Evolutionary conservation across 2,797 vertebrate genomes (phyloP).

Genomic region (Thalassophryne amazonica): DNA sequence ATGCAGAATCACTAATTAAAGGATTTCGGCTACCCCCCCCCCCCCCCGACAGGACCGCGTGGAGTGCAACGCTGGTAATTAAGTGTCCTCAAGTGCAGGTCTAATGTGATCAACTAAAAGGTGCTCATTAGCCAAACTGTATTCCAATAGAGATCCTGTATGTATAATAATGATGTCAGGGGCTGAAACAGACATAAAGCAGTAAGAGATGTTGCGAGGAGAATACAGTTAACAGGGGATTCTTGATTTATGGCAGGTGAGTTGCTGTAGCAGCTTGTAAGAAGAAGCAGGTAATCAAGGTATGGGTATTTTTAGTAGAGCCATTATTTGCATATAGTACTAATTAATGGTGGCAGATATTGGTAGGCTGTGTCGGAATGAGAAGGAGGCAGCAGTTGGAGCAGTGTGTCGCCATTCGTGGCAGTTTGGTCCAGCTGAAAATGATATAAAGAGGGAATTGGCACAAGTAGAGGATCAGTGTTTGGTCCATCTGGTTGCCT

Average conservation of each 20-base stretch:
- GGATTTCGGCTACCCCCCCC: slow-evolving; percentile 53
- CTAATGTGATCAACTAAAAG: slow-evolving; percentile 79
- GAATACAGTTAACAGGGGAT: slow-evolving; percentile 47
- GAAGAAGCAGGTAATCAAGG: slow-evolving; percentile 60
- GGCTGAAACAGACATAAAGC: slow-evolving; percentile 58
- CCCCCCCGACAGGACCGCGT: slow-evolving; percentile 54
- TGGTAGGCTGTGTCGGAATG: slow-evolving; percentile 27
- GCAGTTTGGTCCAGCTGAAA: background rate
- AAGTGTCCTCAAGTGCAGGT: slow-evolving; percentile 79
- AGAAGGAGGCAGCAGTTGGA: slow-evolving; percentile 12
- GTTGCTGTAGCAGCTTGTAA: slow-evolving; percentile 55
- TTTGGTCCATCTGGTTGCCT: slow-evolving; percentile 63
- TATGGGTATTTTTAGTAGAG: slow-evolving; percentile 53
- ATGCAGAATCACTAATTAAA: slow-evolving; percentile 69
- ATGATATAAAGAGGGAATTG: background rate
- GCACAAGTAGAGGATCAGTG: slow-evolving; percentile 25
- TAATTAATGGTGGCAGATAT: slow-evolving; percentile 50
- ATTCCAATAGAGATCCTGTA: slow-evolving; percentile 70
- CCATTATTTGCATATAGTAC: slow-evolving; percentile 50
- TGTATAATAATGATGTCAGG: slow-evolving; percentile 64
- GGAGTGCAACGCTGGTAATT: slow-evolving; percentile 71
- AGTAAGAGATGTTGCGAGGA: slow-evolving; percentile 49
- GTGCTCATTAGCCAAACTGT: slow-evolving; percentile 77
- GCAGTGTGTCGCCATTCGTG: slow-evolving; percentile 6
- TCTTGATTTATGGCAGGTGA: slow-evolving; percentile 70